A percentile compares a stretch with the other conserved stretches of the same genome.
Evolutionary conservation across 1,140 invertebrate species (phyloP).

Genomic region (Potamilus streckersoni): DNA sequence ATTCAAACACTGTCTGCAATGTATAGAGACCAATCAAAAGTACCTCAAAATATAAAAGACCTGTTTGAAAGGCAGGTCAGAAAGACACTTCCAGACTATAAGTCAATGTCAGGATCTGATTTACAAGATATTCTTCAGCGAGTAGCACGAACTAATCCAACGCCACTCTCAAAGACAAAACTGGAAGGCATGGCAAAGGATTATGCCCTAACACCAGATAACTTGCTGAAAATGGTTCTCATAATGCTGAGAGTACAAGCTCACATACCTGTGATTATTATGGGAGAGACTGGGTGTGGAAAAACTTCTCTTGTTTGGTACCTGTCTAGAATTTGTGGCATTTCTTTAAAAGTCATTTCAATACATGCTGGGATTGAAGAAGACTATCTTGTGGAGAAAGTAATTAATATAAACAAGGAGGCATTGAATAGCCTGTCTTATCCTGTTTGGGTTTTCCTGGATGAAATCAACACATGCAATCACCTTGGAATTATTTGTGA

Average conservation of each 20-base stretch:
- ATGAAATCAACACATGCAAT: conserved; percentile 39
- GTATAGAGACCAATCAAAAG: conserved; percentile 27
- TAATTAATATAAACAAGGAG: conserved; percentile 11
- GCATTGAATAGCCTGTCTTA: not conserved
- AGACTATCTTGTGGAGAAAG: conserved; percentile 5
- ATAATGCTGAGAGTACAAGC: conserved; percentile 36
- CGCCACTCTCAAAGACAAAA: not conserved
- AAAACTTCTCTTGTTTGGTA: conserved; percentile 54
- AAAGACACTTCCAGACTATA: conserved; percentile 25
- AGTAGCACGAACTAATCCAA: conserved; percentile 23
- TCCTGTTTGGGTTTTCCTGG: conserved; percentile 28
- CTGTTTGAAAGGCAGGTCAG: conserved; percentile 35
- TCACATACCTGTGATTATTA: conserved; percentile 55
- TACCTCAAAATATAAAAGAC: conserved; percentile 25
- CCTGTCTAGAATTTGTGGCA: conserved; percentile 30
- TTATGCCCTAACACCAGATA: too few species aligned
- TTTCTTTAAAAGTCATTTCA: conserved; percentile 20
- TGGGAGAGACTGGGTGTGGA: conserved; percentile 62
- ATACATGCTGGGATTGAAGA: conserved; percentile 36
- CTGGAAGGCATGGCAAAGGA: conserved; percentile 1
- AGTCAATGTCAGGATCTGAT: conserved; percentile 11
- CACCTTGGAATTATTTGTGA: conserved; percentile 31
- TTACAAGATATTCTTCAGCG: conserved; percentile 28
- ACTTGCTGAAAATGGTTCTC: too few species aligned
- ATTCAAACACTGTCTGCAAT: conserved; percentile 32